phyloP scores from a whole-genome alignment of 2,888 invertebrate species.

The Bruchidius siliquastri region DNA sequence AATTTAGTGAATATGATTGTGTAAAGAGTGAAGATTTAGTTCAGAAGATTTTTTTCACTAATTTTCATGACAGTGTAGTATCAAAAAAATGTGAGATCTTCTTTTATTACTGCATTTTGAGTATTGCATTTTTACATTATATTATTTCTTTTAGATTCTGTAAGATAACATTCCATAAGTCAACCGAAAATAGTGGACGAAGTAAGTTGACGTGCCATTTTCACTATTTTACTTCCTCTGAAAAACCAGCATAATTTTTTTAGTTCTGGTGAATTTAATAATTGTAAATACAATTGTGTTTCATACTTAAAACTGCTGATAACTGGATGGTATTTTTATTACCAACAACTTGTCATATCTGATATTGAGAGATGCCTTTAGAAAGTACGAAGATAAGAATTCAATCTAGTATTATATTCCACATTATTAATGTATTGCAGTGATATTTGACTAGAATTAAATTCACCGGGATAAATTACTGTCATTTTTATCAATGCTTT shows the following conservation, averaged over 20 bases:
- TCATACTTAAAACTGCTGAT: background rate
- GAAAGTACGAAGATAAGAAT: too few relatives aligned
- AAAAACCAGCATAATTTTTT: background rate
- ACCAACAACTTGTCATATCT: too few relatives aligned
- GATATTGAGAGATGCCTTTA: too few relatives aligned
- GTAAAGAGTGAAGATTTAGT: background rate
- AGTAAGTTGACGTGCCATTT: background rate
- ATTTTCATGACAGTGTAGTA: background rate
- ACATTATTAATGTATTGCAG: background rate
- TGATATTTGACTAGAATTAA: background rate
- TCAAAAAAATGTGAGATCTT: background rate
- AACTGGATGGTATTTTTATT: too few relatives aligned
- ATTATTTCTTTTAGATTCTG: background rate
- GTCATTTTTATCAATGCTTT: background rate
- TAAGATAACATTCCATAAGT: background rate
- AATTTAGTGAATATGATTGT: background rate
- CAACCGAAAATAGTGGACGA: background rate
- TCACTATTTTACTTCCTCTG: background rate
- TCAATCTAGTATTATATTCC: too few relatives aligned
- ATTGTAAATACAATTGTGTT: background rate
- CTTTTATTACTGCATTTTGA: background rate
- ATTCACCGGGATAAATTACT: background rate
- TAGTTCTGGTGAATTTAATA: background rate
- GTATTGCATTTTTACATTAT: background rate
- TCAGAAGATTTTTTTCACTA: background rate